Percentiles rank a stretch among this genome's conserved stretches.
phyloP scores from a whole-genome alignment of 2,888 invertebrate species.

The Anthophora plumipes region DNA sequence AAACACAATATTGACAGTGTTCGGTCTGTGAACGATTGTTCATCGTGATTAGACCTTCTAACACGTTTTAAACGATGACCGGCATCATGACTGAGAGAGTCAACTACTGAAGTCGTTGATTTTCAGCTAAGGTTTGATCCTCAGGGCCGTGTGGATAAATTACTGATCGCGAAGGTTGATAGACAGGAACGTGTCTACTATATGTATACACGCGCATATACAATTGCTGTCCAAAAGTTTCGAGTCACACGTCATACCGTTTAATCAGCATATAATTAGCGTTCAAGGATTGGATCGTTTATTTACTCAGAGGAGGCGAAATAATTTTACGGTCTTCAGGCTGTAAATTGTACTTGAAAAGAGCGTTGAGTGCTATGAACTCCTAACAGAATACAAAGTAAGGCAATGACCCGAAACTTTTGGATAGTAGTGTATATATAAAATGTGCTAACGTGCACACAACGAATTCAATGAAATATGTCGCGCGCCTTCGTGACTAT shows the following conservation, averaged over 20 bases:
- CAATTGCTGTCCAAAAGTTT: background rate
- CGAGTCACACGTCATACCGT: too few relatives aligned
- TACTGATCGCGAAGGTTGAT: slow-evolving; percentile 24
- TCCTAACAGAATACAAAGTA: too few relatives aligned
- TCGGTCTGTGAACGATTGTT: background rate
- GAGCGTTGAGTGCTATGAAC: too few relatives aligned
- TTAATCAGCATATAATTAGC: too few relatives aligned
- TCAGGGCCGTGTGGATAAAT: slow-evolving; percentile 19
- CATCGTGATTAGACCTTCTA: background rate
- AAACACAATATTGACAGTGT: slow-evolving; percentile 35
- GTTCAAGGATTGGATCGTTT: too few relatives aligned
- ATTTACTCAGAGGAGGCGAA: background rate
- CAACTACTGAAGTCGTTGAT: background rate
- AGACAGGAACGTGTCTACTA: slow-evolving; percentile 2
- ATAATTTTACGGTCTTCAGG: background rate
- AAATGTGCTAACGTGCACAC: slow-evolving; percentile 18
- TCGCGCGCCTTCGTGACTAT: slow-evolving; percentile 23
- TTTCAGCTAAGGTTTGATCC: background rate
- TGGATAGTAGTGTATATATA: background rate
- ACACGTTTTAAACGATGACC: background rate
- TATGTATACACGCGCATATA: slow-evolving; percentile 11
- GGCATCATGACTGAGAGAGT: background rate
- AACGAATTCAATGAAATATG: slow-evolving; percentile 33
- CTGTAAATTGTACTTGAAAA: too few relatives aligned
- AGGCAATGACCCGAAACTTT: too few relatives aligned